Percentiles rank a stretch among this genome's conserved stretches.
These are phyloP conservation scores for Arrhopalites spinosus DNA, from an alignment of 2,888 invertebrate species.

Conservation along the genomic window DNA sequence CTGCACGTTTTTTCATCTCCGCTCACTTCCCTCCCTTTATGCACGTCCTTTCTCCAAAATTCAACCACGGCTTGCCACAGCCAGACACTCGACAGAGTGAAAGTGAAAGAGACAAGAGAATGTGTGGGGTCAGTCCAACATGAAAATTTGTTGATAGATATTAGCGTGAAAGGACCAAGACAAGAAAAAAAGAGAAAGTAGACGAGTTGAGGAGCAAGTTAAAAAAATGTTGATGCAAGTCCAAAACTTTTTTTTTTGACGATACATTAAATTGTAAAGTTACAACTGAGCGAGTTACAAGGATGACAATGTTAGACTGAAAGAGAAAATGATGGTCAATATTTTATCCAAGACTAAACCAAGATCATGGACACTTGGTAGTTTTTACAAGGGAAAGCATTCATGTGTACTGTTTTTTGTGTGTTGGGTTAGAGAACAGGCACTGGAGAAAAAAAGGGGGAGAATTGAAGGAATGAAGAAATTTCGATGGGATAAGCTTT, in stretches of 20 bases:
- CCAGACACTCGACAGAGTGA: background rate
- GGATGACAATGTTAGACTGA: slow-evolving; percentile 4
- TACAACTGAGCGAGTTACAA: background rate
- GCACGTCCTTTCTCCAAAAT: background rate
- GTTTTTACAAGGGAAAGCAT: slow-evolving; percentile 2
- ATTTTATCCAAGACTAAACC: background rate
- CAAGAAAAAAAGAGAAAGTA: background rate
- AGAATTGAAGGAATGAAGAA: background rate
- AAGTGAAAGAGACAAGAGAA: background rate
- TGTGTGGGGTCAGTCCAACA: background rate
- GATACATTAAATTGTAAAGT: background rate
- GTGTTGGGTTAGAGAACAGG: no score
- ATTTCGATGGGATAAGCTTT: background rate
- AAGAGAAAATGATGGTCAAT: no score
- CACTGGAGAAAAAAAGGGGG: background rate
- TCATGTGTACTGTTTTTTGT: no score
- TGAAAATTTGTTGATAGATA: background rate
- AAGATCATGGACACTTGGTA: background rate
- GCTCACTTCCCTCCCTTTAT: background rate
- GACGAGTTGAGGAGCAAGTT: background rate
- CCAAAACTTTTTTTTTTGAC: background rate
- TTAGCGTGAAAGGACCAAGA: background rate
- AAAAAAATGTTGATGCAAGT: background rate
- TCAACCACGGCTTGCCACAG: background rate
- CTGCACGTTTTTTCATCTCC: background rate